A percentile compares a stretch with the other conserved stretches of the same genome.
phyloP scores from a whole-genome alignment of 2,113 vertebrate species.

The Sardina pilchardus region DNA sequence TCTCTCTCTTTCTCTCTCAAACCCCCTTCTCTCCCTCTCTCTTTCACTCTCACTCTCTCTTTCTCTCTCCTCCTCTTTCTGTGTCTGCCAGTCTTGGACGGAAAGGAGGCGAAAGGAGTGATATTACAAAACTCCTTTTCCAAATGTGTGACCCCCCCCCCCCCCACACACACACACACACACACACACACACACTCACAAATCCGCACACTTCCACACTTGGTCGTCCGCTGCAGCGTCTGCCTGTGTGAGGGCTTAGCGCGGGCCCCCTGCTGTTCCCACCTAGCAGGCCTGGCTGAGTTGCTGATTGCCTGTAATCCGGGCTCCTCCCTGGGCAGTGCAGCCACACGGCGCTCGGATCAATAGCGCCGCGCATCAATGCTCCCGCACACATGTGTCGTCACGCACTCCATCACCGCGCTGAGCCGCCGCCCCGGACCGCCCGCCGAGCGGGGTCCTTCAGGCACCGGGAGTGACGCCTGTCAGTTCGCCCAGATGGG shows the following conservation, averaged over 20 bases:
- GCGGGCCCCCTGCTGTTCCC: slow-evolving; percentile 55
- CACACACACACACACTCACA: background rate
- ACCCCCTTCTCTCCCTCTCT: slow-evolving; percentile 30
- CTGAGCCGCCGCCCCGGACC: slow-evolving; percentile 14
- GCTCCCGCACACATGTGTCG: slow-evolving; percentile 55
- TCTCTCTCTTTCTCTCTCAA: slow-evolving; percentile 36
- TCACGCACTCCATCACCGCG: slow-evolving; percentile 62
- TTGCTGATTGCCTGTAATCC: slow-evolving; percentile 63
- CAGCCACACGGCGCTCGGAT: slow-evolving; percentile 49
- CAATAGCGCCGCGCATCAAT: slow-evolving; percentile 60
- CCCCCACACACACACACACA: slow-evolving; percentile 27
- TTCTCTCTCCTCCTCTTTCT: too few relatives aligned
- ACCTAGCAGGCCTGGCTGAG: slow-evolving; percentile 60
- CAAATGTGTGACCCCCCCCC: background rate
- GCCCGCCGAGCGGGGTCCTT: slow-evolving; percentile 25
- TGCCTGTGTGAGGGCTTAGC: slow-evolving; percentile 58
- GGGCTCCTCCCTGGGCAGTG: slow-evolving; percentile 37
- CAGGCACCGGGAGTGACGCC: slow-evolving; percentile 48
- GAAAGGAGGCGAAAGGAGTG: slow-evolving; percentile 43
- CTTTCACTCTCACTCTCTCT: too few relatives aligned
- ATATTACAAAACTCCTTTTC: slow-evolving; percentile 54
- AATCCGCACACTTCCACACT: slow-evolving; percentile 12
- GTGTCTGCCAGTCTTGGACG: slow-evolving; percentile 37
- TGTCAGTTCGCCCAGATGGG: slow-evolving; percentile 48
- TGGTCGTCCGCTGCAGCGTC: background rate